Conservation (phyloP, 2,797 vertebrate species). For the Anableps anableps region DNA sequence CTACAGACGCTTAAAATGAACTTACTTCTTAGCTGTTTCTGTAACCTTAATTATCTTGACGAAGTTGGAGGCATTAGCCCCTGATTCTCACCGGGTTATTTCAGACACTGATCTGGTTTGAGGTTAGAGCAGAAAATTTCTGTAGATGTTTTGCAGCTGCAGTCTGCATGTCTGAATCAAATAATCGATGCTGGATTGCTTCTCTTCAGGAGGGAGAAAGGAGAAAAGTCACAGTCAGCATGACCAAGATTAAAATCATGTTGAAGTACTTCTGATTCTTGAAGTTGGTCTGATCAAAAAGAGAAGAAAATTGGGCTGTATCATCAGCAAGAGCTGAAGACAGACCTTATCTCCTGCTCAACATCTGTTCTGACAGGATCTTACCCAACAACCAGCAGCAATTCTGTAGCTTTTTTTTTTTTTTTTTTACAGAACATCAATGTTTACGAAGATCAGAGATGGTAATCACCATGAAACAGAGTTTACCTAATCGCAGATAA, state of each 20-base stretch:
- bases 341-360: neutral
- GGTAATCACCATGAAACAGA: neutral
- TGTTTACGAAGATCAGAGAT: neutral
- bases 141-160: neutral
- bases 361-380: neutral
- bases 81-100: too few relatives aligned
- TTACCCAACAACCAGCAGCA: neutral
- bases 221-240: neutral
- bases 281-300: neutral
- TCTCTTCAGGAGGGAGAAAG: neutral
- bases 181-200: neutral
- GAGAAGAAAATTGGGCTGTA: neutral
- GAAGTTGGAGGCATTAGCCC: too few relatives aligned
- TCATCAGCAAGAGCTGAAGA: neutral
- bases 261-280: neutral
- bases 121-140: neutral
- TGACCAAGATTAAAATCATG: neutral
- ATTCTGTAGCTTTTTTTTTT: neutral
- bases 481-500: neutral
- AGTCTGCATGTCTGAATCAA: too few relatives aligned
- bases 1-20: too few relatives aligned
- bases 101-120: too few relatives aligned
- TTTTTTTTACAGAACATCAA: neutral
- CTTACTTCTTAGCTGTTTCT: too few relatives aligned
- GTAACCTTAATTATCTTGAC: too few relatives aligned